Conservation (phyloP, 2,888 invertebrate species). For the Phoronis australis region DNA sequence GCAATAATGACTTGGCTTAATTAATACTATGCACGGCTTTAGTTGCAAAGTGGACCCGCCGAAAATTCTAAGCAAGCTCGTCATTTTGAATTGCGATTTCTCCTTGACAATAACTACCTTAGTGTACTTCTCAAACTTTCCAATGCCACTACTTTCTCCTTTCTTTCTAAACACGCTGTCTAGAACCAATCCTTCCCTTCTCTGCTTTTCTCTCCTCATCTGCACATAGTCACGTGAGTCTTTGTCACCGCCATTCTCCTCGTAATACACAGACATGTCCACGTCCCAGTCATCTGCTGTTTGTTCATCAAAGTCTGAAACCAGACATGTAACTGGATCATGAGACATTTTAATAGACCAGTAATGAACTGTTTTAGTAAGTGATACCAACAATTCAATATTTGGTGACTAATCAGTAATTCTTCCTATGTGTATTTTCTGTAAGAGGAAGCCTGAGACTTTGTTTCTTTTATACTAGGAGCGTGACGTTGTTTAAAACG, state of each 20-base stretch:
- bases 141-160: conserved; percentile 25
- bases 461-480: too few relatives aligned
- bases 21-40: too few relatives aligned
- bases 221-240: conserved; percentile 55
- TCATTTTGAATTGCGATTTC: neutral
- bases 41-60: neutral
- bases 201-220: conserved; percentile 49
- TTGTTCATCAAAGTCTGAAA: conserved; percentile 56
- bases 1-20: too few relatives aligned
- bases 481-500: too few relatives aligned
- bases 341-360: too few relatives aligned
- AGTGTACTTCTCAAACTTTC: conserved; percentile 54
- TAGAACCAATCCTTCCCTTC: conserved; percentile 23
- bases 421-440: too few relatives aligned
- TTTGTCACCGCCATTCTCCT: conserved; percentile 53
- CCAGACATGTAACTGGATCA: neutral
- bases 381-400: too few relatives aligned
- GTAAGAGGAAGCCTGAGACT: too few relatives aligned
- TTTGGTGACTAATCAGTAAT: too few relatives aligned
- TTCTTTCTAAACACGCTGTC: neutral
- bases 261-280: conserved; percentile 57
- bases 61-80: neutral
- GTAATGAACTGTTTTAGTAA: too few relatives aligned
- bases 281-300: conserved; percentile 60
- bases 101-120: conserved; percentile 24